Base-by-base conservation (phyloP, 1,140 invertebrate genomes). In the Leptopilina clavipes region DNA sequence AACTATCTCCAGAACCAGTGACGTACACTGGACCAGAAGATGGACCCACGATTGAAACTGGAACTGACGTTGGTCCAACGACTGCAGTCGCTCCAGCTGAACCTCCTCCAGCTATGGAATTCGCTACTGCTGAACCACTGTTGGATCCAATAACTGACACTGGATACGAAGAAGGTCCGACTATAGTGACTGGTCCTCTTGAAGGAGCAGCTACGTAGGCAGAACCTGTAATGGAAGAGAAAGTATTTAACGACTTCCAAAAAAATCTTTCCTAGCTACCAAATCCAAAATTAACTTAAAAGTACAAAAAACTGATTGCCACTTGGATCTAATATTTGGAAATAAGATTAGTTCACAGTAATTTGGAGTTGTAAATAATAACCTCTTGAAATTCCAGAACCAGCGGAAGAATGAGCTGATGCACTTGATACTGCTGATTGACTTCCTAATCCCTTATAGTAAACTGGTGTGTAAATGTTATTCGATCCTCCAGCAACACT, bases 121-220 rank as follows among this genome's bases (percentile, higher is more conserved):
- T 65, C 31, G 59, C 59, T 31, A 65, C 25, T 0, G 59, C 73
- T 12, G 70, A 44, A 5, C 76, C 76, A 19, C 70, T 18, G 7
- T 59, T 54, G 12, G 83, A 79, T 1, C 79, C 79, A 54, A 79
- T 44, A 0, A 83, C 71, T 0, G 65, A 7, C 11, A 76, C 76
- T 0, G 75, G 76, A 3, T 72, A 52, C 12, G 76, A 70, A 0
- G 77, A 59, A 17, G 73, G 79, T 45, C 83, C 79, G 40, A 79
- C 37, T 11, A 82, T 31, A 0, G 31, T 75, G 14, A 81, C 76
- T 0, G 83, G 74, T 54, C 77, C 80, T 5, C 70, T 73, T 31
- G 76, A 70, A 3, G 84, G 81, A 17, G 81, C 83, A 70, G 81
- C 78, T 52, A 86, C 78, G 6, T 79, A 72, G 31, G 81, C 81